Percentiles rank a stretch among this genome's conserved stretches.
Evolutionary conservation across 2,113 vertebrate species (phyloP).

Genomic region (Oreochromis aureus): DNA sequence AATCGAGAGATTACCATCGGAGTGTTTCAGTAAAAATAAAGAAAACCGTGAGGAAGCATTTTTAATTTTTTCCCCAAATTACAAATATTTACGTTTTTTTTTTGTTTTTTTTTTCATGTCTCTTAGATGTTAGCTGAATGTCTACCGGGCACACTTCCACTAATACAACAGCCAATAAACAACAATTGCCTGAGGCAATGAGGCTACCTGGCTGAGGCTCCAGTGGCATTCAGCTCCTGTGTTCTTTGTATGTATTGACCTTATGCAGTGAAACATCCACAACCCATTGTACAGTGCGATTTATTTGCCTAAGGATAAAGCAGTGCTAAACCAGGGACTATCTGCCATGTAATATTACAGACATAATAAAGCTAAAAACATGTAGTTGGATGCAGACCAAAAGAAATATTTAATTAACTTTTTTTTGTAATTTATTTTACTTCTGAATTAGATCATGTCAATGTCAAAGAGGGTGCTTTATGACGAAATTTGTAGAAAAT

Average conservation of each 20-base stretch:
- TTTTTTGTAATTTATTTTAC: neutral
- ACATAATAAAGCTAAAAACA: neutral
- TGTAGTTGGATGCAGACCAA: neutral
- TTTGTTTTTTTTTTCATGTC: neutral
- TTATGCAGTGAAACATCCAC: slow-evolving; percentile 54
- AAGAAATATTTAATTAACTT: neutral
- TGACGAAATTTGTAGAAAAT: slow-evolving; percentile 1
- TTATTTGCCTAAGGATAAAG: slow-evolving; percentile 5
- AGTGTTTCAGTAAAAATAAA: neutral
- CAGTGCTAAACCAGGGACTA: neutral
- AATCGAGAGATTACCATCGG: neutral
- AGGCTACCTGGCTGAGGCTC: slow-evolving; percentile 51
- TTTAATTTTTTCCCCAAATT: neutral
- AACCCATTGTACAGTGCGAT: slow-evolving; percentile 28
- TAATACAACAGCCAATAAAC: slow-evolving; percentile 54
- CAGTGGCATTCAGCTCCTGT: slow-evolving; percentile 37
- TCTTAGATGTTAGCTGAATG: slow-evolving; percentile 29
- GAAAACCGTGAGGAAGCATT: neutral
- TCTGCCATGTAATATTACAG: neutral
- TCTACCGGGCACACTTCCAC: slow-evolving; percentile 3
- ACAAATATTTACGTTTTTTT: slow-evolving; percentile 14
- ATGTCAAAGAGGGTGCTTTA: neutral
- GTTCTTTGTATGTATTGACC: slow-evolving; percentile 52
- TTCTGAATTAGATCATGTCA: neutral
- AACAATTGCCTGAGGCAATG: slow-evolving; percentile 45